Evolutionary conservation across 2,797 vertebrate genomes (phyloP).

Genomic region (Leptodactylus fallax): DNA sequence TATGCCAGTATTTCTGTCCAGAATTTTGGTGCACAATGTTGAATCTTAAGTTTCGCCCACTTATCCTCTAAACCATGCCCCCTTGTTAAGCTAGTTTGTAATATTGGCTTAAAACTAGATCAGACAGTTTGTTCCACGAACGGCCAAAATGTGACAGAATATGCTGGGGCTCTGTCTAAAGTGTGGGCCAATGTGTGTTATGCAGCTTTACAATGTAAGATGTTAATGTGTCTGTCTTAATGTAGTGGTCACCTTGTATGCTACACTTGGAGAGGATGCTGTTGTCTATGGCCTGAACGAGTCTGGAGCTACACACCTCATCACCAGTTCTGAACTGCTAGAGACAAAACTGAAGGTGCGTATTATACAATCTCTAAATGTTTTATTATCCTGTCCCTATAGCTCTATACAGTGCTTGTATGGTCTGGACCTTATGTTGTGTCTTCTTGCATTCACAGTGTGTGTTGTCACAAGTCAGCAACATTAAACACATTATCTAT

Average conservation of each 20-base stretch:
- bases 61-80: too few species aligned
- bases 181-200: neutral
- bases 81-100: too few species aligned
- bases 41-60: too few species aligned
- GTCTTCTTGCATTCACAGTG: slow-evolving; percentile 73
- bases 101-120: too few species aligned
- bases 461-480: slow-evolving; percentile 82
- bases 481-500: slow-evolving; percentile 91
- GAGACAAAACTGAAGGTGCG: slow-evolving; percentile 93
- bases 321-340: slow-evolving; percentile 91
- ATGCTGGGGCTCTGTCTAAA: too few species aligned
- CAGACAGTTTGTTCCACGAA: too few species aligned
- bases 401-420: neutral
- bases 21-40: too few species aligned
- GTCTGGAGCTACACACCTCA: slow-evolving; percentile 88
- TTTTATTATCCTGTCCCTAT: neutral
- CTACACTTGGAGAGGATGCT: slow-evolving; percentile 94
- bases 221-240: slow-evolving; percentile 12
- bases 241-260: slow-evolving; percentile 95
- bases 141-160: too few species aligned
- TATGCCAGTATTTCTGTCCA: too few species aligned
- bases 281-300: slow-evolving; percentile 93
- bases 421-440: neutral
- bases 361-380: neutral
- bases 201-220: neutral